These are phyloP conservation scores for Enteromius mattozi DNA, from an alignment of 2,797 vertebrate species.

Conservation along the genomic window DNA sequence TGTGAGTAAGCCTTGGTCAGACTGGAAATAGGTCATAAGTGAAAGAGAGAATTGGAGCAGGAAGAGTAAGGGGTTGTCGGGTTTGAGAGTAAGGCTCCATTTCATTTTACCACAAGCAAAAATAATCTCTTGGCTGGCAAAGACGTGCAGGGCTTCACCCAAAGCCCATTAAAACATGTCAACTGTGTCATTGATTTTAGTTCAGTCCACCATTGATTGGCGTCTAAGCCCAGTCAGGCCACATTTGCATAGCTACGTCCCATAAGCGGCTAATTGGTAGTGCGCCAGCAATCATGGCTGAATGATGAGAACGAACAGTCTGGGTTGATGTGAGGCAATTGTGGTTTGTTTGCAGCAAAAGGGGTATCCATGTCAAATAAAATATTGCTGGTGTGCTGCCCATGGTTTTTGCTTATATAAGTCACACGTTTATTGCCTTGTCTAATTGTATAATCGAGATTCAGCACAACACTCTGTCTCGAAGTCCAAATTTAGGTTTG, in stretches of 20 bases:
- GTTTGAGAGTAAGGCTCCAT: constrained; percentile 27
- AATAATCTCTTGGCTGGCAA: constrained; percentile 33
- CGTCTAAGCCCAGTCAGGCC: constrained; percentile 71
- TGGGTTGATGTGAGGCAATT: constrained; percentile 46
- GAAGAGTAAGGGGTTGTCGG: constrained; percentile 31
- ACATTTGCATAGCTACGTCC: constrained; percentile 73
- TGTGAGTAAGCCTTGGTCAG: constrained; percentile 22
- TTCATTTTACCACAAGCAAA: constrained; percentile 43
- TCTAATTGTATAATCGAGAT: constrained; percentile 57
- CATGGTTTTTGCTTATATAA: constrained; percentile 55
- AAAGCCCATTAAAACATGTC: constrained; percentile 51
- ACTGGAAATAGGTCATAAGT: constrained; percentile 29
- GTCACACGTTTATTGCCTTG: constrained; percentile 55
- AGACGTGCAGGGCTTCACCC: constrained; percentile 8
- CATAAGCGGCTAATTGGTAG: constrained; percentile 76
- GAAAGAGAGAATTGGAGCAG: constrained; percentile 22
- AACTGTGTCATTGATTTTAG: constrained; percentile 68
- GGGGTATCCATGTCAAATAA: constrained; percentile 42
- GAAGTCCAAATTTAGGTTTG: constrained; percentile 43
- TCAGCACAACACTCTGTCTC: constrained; percentile 46
- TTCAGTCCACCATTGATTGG: constrained; percentile 65
- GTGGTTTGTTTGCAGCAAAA: constrained; percentile 50
- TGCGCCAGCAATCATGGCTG: constrained; percentile 75
- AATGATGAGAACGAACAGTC: constrained; percentile 64
- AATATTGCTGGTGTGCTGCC: constrained; percentile 39